These are phyloP conservation scores for Adelognathus sp. DNA, from an alignment of 2,888 invertebrate species.

Conservation along the genomic window DNA sequence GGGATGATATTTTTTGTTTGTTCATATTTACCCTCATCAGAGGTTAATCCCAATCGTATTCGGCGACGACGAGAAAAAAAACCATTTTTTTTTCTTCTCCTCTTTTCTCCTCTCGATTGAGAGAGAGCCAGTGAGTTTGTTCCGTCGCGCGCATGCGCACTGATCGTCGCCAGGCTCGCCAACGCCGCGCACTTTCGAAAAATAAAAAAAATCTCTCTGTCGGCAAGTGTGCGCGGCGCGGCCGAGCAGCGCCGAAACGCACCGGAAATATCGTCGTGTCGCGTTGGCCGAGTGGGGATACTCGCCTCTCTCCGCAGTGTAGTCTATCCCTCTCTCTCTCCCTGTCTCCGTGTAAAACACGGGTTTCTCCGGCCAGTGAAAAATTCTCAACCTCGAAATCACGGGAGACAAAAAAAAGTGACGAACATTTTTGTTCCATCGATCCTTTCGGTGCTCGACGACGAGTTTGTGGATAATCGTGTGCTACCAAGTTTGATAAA, in stretches of 20 bases:
- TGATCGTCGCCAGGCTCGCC: slow-evolving; percentile 25
- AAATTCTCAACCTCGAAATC: background rate
- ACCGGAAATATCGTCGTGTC: slow-evolving; percentile 55
- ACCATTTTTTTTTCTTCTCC: slow-evolving; percentile 5
- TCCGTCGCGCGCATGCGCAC: too few species aligned
- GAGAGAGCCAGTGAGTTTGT: background rate
- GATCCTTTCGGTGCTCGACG: too few species aligned
- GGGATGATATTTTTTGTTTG: slow-evolving; percentile 16
- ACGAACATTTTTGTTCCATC: background rate
- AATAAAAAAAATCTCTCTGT: background rate
- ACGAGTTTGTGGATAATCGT: too few species aligned
- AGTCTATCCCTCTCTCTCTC: too few species aligned
- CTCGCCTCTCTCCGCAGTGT: slow-evolving; percentile 1
- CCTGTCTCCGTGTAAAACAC: background rate
- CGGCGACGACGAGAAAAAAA: slow-evolving; percentile 39
- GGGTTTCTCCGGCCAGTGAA: background rate
- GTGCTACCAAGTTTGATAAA: too few species aligned
- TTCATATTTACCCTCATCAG: slow-evolving; percentile 66
- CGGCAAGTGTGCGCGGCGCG: background rate
- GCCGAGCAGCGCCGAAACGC: background rate
- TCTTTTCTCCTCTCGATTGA: slow-evolving; percentile 21
- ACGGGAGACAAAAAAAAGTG: background rate
- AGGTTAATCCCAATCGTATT: slow-evolving; percentile 63
- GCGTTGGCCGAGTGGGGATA: slow-evolving; percentile 59
- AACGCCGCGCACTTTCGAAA: background rate